Conservation (phyloP, 2,113 vertebrate species). For the Brachyistius frenatus region DNA sequence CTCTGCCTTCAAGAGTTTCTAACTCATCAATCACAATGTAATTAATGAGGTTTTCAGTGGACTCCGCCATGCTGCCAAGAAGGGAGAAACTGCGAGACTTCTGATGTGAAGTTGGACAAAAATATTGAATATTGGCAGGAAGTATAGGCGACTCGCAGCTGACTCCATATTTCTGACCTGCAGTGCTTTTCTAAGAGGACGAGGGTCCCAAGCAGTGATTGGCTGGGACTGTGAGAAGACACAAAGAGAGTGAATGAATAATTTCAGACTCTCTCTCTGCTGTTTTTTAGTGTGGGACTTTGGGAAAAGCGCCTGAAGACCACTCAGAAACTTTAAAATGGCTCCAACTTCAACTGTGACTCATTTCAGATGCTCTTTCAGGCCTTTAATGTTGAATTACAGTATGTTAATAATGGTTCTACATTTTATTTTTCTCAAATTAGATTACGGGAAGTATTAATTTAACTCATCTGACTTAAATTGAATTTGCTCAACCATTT, state of each 20-base stretch:
- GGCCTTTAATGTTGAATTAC: conserved; percentile 8
- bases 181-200: conserved; percentile 17
- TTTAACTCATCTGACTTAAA: conserved; percentile 52
- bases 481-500: conserved; percentile 40
- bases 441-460: conserved; percentile 52
- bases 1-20: conserved; percentile 30
- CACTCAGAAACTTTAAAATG: no score
- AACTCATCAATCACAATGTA: conserved; percentile 59
- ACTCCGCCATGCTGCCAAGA: conserved; percentile 27
- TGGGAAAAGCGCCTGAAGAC: neutral
- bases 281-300: conserved; percentile 15
- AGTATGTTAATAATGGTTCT: conserved; percentile 9
- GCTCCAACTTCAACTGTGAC: neutral
- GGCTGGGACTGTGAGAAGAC: conserved; percentile 39
- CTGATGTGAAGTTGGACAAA: conserved; percentile 36
- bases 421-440: conserved; percentile 38
- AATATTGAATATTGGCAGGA: conserved; percentile 25
- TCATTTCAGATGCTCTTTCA: conserved; percentile 4
- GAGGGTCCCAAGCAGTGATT: conserved; percentile 29
- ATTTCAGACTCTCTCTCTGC: conserved; percentile 32
- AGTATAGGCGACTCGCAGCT: conserved; percentile 31
- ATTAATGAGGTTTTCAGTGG: conserved; percentile 44
- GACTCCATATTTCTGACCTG: conserved; percentile 45
- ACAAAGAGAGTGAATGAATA: conserved; percentile 38
- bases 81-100: conserved; percentile 16